Evolutionary conservation across 2,888 invertebrate genomes (phyloP).

Genomic region (Azorinus chamasolen): DNA sequence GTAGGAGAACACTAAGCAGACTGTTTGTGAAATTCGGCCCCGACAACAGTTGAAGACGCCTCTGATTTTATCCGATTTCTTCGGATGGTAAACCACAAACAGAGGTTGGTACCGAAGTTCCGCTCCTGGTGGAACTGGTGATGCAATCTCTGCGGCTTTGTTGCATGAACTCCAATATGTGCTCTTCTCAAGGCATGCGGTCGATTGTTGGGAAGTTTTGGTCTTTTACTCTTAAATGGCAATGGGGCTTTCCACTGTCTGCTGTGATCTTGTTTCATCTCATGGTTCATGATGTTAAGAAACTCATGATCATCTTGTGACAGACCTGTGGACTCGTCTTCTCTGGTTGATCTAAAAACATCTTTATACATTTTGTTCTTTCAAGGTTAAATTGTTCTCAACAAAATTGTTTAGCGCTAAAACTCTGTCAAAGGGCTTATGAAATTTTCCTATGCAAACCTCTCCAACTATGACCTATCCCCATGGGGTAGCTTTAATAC

Average conservation of each 20-base stretch:
- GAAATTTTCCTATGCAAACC: conserved; percentile 20
- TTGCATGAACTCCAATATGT: no score
- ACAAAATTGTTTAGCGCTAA: not conserved
- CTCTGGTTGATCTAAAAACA: conserved; percentile 13
- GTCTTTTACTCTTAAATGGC: not conserved
- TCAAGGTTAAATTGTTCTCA: not conserved
- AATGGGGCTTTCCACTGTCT: conserved; percentile 2
- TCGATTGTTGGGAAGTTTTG: conserved; percentile 6
- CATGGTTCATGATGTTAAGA: conserved; percentile 31
- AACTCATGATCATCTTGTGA: conserved; percentile 42
- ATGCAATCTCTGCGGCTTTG: no score
- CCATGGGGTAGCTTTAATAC: conserved; percentile 10
- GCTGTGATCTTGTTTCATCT: conserved; percentile 19
- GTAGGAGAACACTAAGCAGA: no score
- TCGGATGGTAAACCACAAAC: no score
- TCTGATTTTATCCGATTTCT: no score
- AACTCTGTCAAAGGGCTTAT: conserved; percentile 4
- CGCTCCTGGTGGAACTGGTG: no score
- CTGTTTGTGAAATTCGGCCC: no score
- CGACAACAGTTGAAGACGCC: no score
- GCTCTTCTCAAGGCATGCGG: conserved; percentile 11
- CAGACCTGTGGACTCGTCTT: conserved; percentile 16
- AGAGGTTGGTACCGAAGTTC: no score
- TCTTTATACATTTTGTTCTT: not conserved
- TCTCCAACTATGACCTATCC: conserved; percentile 40